Evolutionary conservation across 2,888 invertebrate genomes (phyloP), one percentile per base, ranked within the genome.

Genomic region (Drosophila flavopinicola): DNA sequence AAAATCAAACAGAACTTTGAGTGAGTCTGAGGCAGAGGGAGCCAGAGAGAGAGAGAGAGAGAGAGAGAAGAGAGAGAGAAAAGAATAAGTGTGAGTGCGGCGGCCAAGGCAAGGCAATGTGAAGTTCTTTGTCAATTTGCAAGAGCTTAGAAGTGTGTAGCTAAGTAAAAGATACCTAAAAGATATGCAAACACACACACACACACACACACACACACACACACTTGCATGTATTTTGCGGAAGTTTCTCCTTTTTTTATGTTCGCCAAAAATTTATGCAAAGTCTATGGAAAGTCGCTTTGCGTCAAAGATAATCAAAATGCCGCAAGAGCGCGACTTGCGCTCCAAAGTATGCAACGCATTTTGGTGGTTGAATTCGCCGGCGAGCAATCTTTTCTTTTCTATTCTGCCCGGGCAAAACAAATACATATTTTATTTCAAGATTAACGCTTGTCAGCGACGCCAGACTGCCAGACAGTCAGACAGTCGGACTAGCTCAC

Each of bases 51-150:
- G 30, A 13, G 23, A 27, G 9, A 7, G 42, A 51, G 27, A 37
- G 13, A 24, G 15, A 7, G 27, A 2, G 7, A 27, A 35, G 15
- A 11, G 3, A n/a, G n/a, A 15, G 6, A 10, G 7, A 7, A 10
- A 23, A n/a, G 38, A 15, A 52, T 30, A 7, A 23, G 25, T 1
- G 17, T 27, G 29, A 48, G 41, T 32, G 44, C 29, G 48, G 54
- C 15, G 17, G 20, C 29, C 15, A 48, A 47, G 49, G 56, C 13
- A 32, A 47, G 38, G 58, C 58, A 52, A 58, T 65, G 70, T 75
- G 70, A 75, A 83, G 80, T 80, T 83, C 73, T 85, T 83, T 80
- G 85, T 80, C 79, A 80, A 80, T 80, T 80, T 80, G 70, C 85
- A 63, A 85, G 83, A 78, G 80, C 80, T 82, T 85, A 85, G 85